Evolutionary conservation across 2,888 invertebrate species (phyloP), one percentile per base, ranked within the genome.

Genomic region (Agelastica alni): DNA sequence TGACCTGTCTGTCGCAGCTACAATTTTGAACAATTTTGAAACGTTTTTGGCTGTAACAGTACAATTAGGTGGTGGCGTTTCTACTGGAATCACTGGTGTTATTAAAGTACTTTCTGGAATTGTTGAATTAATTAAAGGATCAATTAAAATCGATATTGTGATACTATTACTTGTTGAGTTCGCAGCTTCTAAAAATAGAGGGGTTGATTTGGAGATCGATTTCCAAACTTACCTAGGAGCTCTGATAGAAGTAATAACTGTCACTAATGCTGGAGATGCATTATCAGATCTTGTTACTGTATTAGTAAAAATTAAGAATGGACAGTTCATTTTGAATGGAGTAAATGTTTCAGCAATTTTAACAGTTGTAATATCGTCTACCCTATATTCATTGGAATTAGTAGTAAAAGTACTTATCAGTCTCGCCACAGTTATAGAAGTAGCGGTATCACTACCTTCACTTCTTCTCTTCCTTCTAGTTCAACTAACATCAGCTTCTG

Each of bases 1-100:
- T n/a, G 58, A 59, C 20, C 17, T 65, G 9, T 39, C 58, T 5
- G 18, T 58, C 3, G n/a, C 61, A 1, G 49, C 41, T 2, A 20
- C 31, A 12, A 4, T 60, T n/a, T 34, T 62, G 6, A 60, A 56
- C 36, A 45, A 49, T 12, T 7, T 34, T 13, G 60, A 57, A 30
- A 28, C 7, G 3, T 17, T 60, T 2, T 12, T 60, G 2, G 31
- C 37, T n/a, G 9, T 61, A 1, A 49, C 61, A 32, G 58, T 46
- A 13, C 43, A 58, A 49, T 51, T 64, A 22, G 59, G 60, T 7
- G 64, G 64, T 4, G 46, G 53, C 14, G 51, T 53, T 6, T 16
- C 32, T n/a, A 20, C 13, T 2, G 64, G 62, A 48, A 34, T 61
- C 12, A 55, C 46, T 39, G 64, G 62, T 14, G 22, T 59, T n/a